A percentile compares a stretch with the other conserved stretches of the same genome.
Conservation (phyloP, 64 coral and sea anemone species). For the Acropora yongei region DNA sequence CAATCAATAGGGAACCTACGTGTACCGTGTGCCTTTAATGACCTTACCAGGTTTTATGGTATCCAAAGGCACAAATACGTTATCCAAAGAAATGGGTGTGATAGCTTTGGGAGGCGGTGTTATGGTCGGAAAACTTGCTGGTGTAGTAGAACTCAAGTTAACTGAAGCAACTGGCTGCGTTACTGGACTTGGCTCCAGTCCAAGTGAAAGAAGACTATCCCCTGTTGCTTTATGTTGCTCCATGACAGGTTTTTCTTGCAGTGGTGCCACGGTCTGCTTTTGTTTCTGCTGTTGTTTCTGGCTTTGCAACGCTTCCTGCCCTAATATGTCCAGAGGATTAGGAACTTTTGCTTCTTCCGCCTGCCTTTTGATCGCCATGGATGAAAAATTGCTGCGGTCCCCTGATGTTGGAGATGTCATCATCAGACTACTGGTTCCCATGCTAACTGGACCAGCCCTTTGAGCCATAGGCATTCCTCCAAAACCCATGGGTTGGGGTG, state of each 20-base stretch:
- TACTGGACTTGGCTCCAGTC: slow-evolving; percentile 4
- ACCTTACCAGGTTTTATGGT: slow-evolving; percentile 86
- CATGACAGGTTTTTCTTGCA: slow-evolving; percentile 28
- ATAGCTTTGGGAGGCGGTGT: slow-evolving; percentile 26
- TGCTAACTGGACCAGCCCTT: slow-evolving; percentile 48
- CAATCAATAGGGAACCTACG: no score
- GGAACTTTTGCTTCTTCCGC: slow-evolving; percentile 49
- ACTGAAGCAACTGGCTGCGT: not conserved
- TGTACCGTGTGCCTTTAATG: not conserved
- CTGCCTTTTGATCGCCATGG: slow-evolving; percentile 28
- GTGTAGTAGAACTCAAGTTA: slow-evolving; percentile 33
- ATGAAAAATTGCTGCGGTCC: slow-evolving; percentile 52
- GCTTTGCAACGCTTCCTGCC: slow-evolving; percentile 79
- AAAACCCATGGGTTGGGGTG: slow-evolving; percentile 12
- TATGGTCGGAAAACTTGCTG: slow-evolving; percentile 33
- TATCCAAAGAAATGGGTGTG: slow-evolving; percentile 68
- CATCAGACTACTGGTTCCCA: slow-evolving; percentile 53
- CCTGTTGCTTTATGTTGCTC: slow-evolving; percentile 21
- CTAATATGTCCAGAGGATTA: slow-evolving; percentile 75
- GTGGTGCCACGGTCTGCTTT: slow-evolving; percentile 70
- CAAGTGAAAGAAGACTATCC: slow-evolving; percentile 26
- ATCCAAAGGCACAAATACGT: slow-evolving; percentile 94
- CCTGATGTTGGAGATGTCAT: slow-evolving; percentile 52
- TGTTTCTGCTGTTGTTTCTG: slow-evolving; percentile 94
- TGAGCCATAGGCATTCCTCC: slow-evolving; percentile 60